These are phyloP conservation scores for Cyprinella venusta DNA, from an alignment of 2,797 vertebrate genomes.

Conservation along the genomic window DNA sequence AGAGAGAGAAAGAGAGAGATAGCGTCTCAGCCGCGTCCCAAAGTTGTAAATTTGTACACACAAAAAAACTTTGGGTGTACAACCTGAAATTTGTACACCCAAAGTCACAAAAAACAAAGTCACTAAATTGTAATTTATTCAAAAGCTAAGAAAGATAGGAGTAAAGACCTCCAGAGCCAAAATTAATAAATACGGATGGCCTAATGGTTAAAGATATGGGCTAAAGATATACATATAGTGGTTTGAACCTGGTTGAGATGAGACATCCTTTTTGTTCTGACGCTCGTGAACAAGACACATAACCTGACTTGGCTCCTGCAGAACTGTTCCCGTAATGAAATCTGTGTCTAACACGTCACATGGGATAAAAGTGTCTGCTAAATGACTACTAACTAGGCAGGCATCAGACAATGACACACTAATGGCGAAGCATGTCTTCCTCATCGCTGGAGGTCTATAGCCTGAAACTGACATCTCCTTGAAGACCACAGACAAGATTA, in stretches of 20 bases:
- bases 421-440: constrained; percentile 22
- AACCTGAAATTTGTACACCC: too few relatives aligned
- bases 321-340: constrained; percentile 23
- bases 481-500: constrained; percentile 19
- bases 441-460: constrained; percentile 3
- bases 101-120: too few relatives aligned
- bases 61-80: too few relatives aligned
- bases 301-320: constrained; percentile 4
- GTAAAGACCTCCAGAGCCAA: background rate
- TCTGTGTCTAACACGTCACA: constrained; percentile 13
- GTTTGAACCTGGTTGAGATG: background rate
- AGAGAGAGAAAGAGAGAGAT: too few relatives aligned
- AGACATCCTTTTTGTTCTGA: constrained; percentile 9
- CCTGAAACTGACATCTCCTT: background rate
- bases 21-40: too few relatives aligned
- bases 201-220: background rate
- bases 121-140: background rate
- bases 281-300: constrained; percentile 1
- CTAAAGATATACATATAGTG: background rate
- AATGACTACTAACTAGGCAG: constrained; percentile 38
- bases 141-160: background rate
- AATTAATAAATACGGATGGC: background rate
- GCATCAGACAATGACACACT: constrained; percentile 32
- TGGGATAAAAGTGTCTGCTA: constrained; percentile 34
- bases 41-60: too few relatives aligned